phyloP scores from a whole-genome alignment of 2,113 vertebrate species.

The Perca flavescens region DNA sequence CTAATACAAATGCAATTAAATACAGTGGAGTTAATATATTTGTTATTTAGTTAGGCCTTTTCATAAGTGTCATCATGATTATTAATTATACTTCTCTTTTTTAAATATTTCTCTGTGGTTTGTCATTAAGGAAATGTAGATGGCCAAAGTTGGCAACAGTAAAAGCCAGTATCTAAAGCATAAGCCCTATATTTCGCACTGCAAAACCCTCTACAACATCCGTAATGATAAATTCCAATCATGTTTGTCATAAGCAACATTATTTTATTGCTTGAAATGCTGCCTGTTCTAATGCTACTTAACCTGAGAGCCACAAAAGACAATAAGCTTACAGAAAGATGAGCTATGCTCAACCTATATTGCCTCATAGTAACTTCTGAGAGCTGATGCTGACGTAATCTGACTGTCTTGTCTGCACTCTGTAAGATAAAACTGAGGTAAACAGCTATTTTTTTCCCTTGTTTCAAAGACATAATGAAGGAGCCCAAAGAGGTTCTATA shows the following conservation, averaged over 20 bases:
- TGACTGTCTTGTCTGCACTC: slow-evolving; percentile 45
- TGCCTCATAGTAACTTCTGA: slow-evolving; percentile 38
- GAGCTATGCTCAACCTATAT: slow-evolving; percentile 22
- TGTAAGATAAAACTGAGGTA: slow-evolving; percentile 47
- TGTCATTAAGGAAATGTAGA: not conserved
- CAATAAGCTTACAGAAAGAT: slow-evolving; percentile 29
- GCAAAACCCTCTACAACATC: slow-evolving; percentile 5
- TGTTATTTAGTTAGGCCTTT: not conserved
- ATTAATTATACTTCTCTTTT: slow-evolving; percentile 6
- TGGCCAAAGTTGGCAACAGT: not conserved
- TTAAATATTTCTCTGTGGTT: not conserved
- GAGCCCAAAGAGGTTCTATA: slow-evolving; percentile 45
- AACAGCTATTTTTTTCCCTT: slow-evolving; percentile 53
- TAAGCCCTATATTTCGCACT: not conserved
- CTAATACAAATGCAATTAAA: not conserved
- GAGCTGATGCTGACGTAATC: slow-evolving; percentile 47
- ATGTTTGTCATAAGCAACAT: slow-evolving; percentile 14
- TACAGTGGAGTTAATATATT: not conserved
- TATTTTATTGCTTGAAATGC: slow-evolving; percentile 36
- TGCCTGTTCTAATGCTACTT: slow-evolving; percentile 3
- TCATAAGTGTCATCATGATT: not conserved
- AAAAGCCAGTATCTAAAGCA: slow-evolving; percentile 13
- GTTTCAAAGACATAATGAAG: slow-evolving; percentile 62
- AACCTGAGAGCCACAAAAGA: slow-evolving; percentile 21
- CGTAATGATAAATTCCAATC: slow-evolving; percentile 5